phyloP scores from a whole-genome alignment of 2,113 vertebrate genomes.

The Xiphophorus hellerii region DNA sequence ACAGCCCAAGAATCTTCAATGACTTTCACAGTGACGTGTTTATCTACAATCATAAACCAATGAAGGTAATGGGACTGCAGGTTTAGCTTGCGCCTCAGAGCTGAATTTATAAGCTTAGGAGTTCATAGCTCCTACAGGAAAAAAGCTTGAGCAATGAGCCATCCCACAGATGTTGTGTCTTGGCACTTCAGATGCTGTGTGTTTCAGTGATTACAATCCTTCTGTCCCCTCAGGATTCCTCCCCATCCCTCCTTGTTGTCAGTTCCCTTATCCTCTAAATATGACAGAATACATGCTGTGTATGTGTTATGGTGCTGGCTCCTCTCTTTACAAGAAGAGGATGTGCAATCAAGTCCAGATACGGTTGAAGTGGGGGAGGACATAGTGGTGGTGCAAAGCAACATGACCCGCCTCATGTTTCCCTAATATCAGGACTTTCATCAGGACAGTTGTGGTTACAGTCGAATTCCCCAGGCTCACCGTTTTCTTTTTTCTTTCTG shows the following conservation, averaged over 20 bases:
- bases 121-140: background rate
- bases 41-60: background rate
- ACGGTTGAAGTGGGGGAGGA: conserved; percentile 43
- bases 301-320: conserved; percentile 6
- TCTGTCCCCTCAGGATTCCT: conserved; percentile 16
- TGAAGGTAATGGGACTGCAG: background rate
- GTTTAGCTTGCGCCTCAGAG: background rate
- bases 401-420: conserved; percentile 47
- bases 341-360: conserved; percentile 43
- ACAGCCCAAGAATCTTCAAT: background rate
- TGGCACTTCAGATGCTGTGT: conserved; percentile 13
- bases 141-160: conserved; percentile 19
- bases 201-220: conserved; percentile 33
- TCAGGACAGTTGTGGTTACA: conserved; percentile 43
- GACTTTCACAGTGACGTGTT: background rate
- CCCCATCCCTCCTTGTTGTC: conserved; percentile 3
- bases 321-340: conserved; percentile 38
- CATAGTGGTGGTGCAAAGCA: conserved; percentile 35
- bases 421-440: conserved; percentile 44
- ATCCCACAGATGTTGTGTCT: conserved; percentile 35
- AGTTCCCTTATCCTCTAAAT: conserved; percentile 21
- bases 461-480: background rate
- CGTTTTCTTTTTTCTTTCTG: conserved; percentile 17
- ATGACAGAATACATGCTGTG: conserved; percentile 25
- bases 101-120: background rate